Evolutionary conservation across 2,888 invertebrate genomes (phyloP), one percentile per base, ranked within the genome.

Genomic region (Anodontia alba): DNA sequence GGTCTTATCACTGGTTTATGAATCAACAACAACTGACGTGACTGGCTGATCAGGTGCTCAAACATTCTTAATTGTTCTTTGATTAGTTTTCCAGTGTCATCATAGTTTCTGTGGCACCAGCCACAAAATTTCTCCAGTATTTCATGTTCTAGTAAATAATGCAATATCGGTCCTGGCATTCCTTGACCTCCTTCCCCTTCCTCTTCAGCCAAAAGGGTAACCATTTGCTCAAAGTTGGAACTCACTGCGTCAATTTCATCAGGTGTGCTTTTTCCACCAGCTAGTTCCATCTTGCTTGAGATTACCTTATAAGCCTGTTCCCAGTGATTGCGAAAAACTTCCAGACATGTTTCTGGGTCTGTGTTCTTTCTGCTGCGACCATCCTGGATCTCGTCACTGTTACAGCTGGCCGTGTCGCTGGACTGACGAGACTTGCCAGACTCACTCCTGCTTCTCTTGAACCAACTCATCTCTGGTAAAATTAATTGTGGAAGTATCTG

Each of bases 281-380:
- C 71, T 62, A 33, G 62, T n/a, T 79, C 80, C 15, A 80, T 77
- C 57, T 83, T 82, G 26, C 84, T 73, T 66, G 73, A 76, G 90
- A 98, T 97, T 80, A 98, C 97, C 1, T 69, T 80, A 91, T 96
- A 95, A 1, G 97, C 97, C 94, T 98, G 98, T 92, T 98, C 97
- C 98, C 98, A 98, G 94, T 98, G 98, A 94, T 97, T 97, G 94
- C 97, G 97, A 95, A 98, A 98, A 92, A 98, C 98, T 94, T 97
- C 98, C 93, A 97, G 97, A 95, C 98, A 98, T 10, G 98, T 98
- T 74, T 91, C 91, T 1, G 94, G 94, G 77, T 97, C 97, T 0
- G 98, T 93, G 95, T 91, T 89, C n/a, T 89, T 76, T 8, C 89
- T 84, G 23, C 81, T 70, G 1, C 89, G 81, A 0, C 81, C 78